Conservation (phyloP, 1,140 invertebrate species). For the Papilio polytes region DNA sequence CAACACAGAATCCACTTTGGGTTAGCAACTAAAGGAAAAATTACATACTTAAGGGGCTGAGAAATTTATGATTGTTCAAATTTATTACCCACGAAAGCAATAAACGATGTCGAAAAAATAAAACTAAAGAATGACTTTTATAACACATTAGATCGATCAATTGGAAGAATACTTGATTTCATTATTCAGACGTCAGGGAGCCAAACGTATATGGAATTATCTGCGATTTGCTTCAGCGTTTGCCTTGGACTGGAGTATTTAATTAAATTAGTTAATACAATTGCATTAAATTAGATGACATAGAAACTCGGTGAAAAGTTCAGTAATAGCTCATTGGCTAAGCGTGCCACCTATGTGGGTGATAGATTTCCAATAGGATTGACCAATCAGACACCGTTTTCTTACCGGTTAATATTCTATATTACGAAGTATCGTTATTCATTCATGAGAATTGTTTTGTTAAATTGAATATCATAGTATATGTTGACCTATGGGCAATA, state of each 20-base stretch:
- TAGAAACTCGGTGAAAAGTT: slow-evolving; percentile 18
- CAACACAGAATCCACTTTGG: background rate
- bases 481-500: background rate
- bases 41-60: background rate
- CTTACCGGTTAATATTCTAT: background rate
- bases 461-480: background rate
- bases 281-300: slow-evolving; percentile 20
- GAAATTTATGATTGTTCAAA: background rate
- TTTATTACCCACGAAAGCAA: slow-evolving; percentile 6
- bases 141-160: slow-evolving; percentile 4
- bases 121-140: slow-evolving; percentile 14
- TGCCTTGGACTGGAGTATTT: background rate
- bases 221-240: background rate
- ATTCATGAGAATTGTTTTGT: background rate
- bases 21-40: background rate
- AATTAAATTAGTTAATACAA: slow-evolving; percentile 27
- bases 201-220: slow-evolving; percentile 1
- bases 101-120: background rate
- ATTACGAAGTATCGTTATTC: background rate
- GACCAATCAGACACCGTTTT: background rate
- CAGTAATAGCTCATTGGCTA: slow-evolving; percentile 5
- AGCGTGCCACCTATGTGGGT: background rate
- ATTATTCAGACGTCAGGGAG: background rate
- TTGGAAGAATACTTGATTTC: background rate
- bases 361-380: background rate